Evolutionary conservation across 2,797 vertebrate genomes (phyloP), one percentile per base, ranked within the genome.

Genomic region (Rhabdophis nuchalis): DNA sequence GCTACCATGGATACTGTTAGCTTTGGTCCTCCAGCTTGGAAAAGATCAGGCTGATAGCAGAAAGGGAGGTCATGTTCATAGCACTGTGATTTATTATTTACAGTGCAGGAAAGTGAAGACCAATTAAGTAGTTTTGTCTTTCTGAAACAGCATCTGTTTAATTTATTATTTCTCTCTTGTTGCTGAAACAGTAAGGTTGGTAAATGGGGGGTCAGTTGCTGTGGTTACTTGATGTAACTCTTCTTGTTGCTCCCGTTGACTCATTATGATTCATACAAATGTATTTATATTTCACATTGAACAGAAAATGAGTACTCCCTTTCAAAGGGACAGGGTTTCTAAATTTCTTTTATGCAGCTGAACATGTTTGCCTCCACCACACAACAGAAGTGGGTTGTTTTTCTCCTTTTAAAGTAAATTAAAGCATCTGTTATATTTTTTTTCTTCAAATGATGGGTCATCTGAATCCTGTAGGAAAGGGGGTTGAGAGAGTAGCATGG

Each of bases 81-180:
- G 56, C 52, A n/a, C 92, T 41, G 57, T 68, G 88, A 91, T 90
- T 88, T 94, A 90, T 93, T 88, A 72, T 93, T 90, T 91, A 90
- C 53, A 72, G 57, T 58, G 72, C 53, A 64, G 68, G 13, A 85
- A 91, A 89, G 23, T 29, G 46, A 53, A 57, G 54, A 68, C 90
- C 92, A 91, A 57, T 68, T 53, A 88, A 92, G 85, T 87, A 88
- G 18, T 58, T 72, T 91, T 88, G 27, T 91, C 64, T 88, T 85
- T 60, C n/a, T 85, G 25, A 32, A 94, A 64, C 54, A 85, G 3
- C 88, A 85, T 56, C 68, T 27, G 29, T 57, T 58, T 64, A 60
- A 88, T 93, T 88, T 86, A 91, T 88, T 90, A 86, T 90, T 82
- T 90, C 72, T 92, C 88, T 90, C 89, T 32, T 25, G 32, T 72